Evolutionary conservation across 2,888 invertebrate genomes (phyloP), one percentile per base, ranked within the genome.

Genomic region (Drosophila multiciliata): DNA sequence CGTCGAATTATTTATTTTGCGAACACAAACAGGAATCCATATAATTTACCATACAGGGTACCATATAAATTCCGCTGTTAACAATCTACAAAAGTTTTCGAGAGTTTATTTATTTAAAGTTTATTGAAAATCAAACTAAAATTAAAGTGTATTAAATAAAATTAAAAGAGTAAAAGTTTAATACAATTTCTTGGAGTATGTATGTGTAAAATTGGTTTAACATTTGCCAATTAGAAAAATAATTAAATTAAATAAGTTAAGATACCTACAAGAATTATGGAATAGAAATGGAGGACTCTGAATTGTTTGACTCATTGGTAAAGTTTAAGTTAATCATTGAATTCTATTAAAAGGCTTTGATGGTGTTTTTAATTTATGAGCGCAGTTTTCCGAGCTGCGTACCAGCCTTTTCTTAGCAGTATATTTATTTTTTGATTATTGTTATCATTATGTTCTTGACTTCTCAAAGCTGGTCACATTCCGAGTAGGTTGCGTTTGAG

Each of bases 391-490:
- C 6, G 3, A 20, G 1, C 45, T 45, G 45, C 15, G 23, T 45
- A 45, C 23, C 7, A 23, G 15, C 15, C 15, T 23, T 45, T 45
- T 20, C 45, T 68, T 29, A n/a, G 5, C 42, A 40, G 59, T 59
- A 65, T 35, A 45, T 45, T 45, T 45, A 1, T 23, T 45, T 4
- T 65, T 52, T n/a, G 4, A 15, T n/a, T 49, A 29, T 33, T 12
- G 1, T 15, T 15, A 33, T 38, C 11, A 40, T 32, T 11, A 15
- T n/a, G 12, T 17, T 68, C 38, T 54, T 54, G 12, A 7, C 5
- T 5, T 12, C 1, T 11, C 0, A 36, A 29, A 65, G 7, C 50
- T 66, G 75, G 76, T 40, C 76, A 75, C 75, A 66, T 11, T 49
- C 0, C 11, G 45, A 11, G 23, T 12, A 64, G 32, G 20, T 67